Percentiles rank a stretch among this genome's conserved stretches.
These are phyloP conservation scores for Heliconius ismenius DNA, from an alignment of 2,888 invertebrate species.

Conservation along the genomic window DNA sequence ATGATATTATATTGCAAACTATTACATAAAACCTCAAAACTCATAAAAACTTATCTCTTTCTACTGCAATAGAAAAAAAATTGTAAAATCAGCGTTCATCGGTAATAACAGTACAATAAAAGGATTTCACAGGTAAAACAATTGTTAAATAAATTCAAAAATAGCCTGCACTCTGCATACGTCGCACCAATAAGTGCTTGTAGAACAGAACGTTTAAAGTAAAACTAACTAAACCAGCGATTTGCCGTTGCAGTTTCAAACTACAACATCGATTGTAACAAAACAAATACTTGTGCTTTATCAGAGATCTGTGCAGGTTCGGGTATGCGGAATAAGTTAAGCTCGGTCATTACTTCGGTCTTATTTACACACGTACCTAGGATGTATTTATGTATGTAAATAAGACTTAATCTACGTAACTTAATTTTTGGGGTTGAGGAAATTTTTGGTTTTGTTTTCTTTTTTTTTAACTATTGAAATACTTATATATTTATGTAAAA, in stretches of 20 bases:
- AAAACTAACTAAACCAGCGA: constrained; percentile 31
- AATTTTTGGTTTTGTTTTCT: background rate
- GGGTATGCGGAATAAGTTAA: background rate
- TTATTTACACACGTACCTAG: background rate
- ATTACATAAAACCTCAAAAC: background rate
- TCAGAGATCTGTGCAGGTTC: constrained; percentile 23
- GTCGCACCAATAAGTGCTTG: constrained; percentile 20
- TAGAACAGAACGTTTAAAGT: constrained; percentile 25
- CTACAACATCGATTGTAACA: constrained; percentile 29
- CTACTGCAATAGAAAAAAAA: background rate
- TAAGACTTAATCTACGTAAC: too few species aligned
- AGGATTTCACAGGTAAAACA: background rate
- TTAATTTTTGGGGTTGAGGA: too few species aligned
- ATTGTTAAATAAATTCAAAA: constrained; percentile 2
- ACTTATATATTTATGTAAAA: too few species aligned
- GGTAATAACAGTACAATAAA: background rate
- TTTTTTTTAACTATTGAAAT: too few species aligned
- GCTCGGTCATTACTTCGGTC: constrained; percentile 11
- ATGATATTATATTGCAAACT: background rate
- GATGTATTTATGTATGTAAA: background rate
- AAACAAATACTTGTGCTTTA: constrained; percentile 29
- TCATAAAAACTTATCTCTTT: too few species aligned
- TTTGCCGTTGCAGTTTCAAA: constrained; percentile 29
- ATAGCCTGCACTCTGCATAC: constrained; percentile 6
- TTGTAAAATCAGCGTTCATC: background rate